Evolutionary conservation across 2,797 vertebrate species (phyloP), one percentile per base, ranked within the genome.

Genomic region (Muraenolepis orangiensis): DNA sequence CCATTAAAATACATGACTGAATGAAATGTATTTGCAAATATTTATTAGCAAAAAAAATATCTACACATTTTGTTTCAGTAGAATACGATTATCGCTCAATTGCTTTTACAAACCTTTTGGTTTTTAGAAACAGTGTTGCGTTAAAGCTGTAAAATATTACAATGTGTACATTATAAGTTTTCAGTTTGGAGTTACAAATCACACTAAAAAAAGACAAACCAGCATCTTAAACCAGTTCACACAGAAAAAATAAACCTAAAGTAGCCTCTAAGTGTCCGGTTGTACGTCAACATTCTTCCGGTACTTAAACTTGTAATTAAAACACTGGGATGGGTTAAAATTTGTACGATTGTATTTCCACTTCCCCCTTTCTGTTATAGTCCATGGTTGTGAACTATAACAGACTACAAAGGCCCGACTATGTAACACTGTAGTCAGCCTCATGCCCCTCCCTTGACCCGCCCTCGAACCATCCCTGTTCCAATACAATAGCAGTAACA

Each of bases 11-110:
- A 5, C 16, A 2, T 64, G 26, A 20, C 32, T 75, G 1, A 74
- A 70, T 2, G 67, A 13, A 32, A 40, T 10, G 26, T 23, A 74
- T 82, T 87, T 88, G 77, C 88, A 95, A 93, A 93, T 91, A 93
- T 95, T 96, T 96, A 95, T 96, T 96, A 91, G 93, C 73, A 94
- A 95, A 94, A 92, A 78, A 88, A 93, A 67, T 92, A 82, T 94
- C 91, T 87, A 85, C 77, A 90, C 51, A 77, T 70, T 82, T 86
- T 77, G 76, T 93, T 90, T 91, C 92, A 93, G 88, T 91, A 88
- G 88, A 91, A 92, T 88, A 93, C 87, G 86, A 87, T 82, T 86
- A 91, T 88, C 91, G 72, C 90, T 93, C 88, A 93, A 92, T 92
- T 91, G 93, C n/a, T 88, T 94, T 93, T 94, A 87, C 91, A 95